Percentiles rank a stretch among this genome's conserved stretches.
phyloP scores from a whole-genome alignment of 2,113 vertebrate genomes.

The Leptobrachium leishanense region DNA sequence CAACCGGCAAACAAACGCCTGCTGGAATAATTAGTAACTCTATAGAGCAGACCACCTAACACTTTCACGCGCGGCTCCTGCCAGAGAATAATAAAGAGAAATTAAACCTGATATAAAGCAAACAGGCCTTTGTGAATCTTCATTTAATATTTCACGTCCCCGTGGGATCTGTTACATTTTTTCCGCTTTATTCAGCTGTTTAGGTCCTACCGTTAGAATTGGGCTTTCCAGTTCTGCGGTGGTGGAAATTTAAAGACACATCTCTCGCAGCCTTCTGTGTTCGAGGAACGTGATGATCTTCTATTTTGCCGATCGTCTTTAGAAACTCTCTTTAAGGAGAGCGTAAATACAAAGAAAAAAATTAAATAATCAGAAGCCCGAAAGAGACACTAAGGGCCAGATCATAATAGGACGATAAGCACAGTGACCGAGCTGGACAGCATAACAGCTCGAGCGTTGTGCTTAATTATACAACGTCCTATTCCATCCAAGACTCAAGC shows the following conservation, averaged over 20 bases:
- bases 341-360: too few relatives aligned
- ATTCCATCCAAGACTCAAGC: too few relatives aligned
- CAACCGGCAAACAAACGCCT: conserved; percentile 1
- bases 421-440: too few relatives aligned
- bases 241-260: not conserved
- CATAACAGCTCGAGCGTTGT: too few relatives aligned
- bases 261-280: not conserved
- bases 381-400: too few relatives aligned
- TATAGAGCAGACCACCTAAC: conserved; percentile 8
- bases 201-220: conserved; percentile 4
- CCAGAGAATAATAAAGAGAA: conserved; percentile 14
- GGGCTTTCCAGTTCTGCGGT: conserved; percentile 7
- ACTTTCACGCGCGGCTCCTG: not conserved
- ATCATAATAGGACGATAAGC: too few relatives aligned
- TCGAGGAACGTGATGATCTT: not conserved
- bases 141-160: not conserved
- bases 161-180: not conserved
- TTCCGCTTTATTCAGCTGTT: conserved; percentile 27
- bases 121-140: conserved; percentile 18
- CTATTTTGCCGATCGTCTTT: not conserved
- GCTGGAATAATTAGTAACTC: conserved; percentile 16
- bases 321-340: too few relatives aligned
- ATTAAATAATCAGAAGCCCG: too few relatives aligned
- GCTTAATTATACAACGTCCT: too few relatives aligned
- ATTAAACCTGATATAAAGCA: conserved; percentile 12